phyloP scores from a whole-genome alignment of 2,113 vertebrate genomes.

The human (Homo sapiens) region DNA sequence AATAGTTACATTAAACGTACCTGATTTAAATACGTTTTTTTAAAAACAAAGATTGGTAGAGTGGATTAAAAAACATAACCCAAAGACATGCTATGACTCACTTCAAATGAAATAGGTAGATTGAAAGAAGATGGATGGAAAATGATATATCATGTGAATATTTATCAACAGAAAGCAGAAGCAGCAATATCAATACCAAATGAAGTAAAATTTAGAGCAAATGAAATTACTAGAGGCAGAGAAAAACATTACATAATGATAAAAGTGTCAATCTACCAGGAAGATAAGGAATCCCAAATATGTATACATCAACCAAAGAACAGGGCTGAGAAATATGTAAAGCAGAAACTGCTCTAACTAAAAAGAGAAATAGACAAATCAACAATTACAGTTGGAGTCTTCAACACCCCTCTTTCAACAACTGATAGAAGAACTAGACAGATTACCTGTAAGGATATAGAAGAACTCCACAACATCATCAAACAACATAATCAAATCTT shows the following conservation, averaged over 20 bases:
- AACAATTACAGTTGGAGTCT: too few relatives aligned
- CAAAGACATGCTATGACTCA: too few relatives aligned
- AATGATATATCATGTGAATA: not conserved
- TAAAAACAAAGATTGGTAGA: too few relatives aligned
- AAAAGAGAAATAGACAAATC: not conserved
- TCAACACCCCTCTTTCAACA: too few relatives aligned
- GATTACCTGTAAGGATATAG: not conserved
- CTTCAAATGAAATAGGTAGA: too few relatives aligned
- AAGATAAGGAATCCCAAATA: not conserved
- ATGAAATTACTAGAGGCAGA: not conserved
- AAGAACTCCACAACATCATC: not conserved
- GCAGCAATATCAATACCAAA: too few relatives aligned
- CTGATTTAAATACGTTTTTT: too few relatives aligned
- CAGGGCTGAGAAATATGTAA: not conserved
- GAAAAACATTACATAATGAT: not conserved
- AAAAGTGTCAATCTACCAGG: not conserved
- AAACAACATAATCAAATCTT: not conserved
- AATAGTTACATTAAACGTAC: not conserved
- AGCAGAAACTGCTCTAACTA: not conserved
- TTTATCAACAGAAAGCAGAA: not conserved
- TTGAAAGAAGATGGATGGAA: not conserved
- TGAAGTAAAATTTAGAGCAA: not conserved
- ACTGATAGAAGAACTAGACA: too few relatives aligned
- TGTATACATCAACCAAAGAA: not conserved
- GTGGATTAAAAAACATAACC: too few relatives aligned